phyloP scores from a whole-genome alignment of 2,888 invertebrate genomes.

The Neria commutata region DNA sequence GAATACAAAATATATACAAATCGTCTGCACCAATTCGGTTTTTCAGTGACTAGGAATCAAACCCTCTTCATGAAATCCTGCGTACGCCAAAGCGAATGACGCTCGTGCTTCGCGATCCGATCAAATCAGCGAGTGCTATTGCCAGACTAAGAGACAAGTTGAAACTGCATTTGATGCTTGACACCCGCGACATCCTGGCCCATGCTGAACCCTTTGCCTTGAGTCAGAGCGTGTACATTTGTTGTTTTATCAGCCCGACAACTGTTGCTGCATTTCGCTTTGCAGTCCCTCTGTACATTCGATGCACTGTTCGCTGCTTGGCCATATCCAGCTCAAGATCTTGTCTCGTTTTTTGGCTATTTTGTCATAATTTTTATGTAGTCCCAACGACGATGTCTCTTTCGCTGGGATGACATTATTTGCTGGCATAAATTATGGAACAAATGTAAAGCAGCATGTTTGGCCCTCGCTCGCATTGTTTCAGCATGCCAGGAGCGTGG shows the following conservation, averaged over 20 bases:
- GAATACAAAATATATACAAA: too few species aligned
- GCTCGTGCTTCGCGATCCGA: too few species aligned
- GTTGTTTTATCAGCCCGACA: background rate
- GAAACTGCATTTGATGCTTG: too few species aligned
- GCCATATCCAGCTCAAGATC: background rate
- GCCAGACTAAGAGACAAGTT: too few species aligned
- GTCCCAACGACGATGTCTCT: slow-evolving; percentile 36
- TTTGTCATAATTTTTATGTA: slow-evolving; percentile 41
- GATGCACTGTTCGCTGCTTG: background rate
- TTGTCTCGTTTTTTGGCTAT: slow-evolving; percentile 21
- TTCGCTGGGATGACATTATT: slow-evolving; percentile 36
- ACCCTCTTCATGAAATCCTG: too few species aligned
- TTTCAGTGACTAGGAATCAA: too few species aligned
- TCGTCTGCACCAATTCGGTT: too few species aligned
- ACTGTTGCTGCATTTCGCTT: background rate
- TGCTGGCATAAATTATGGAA: slow-evolving; percentile 30
- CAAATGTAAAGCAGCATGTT: slow-evolving; percentile 22
- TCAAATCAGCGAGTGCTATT: too few species aligned
- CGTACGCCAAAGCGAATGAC: too few species aligned
- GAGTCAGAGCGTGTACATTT: background rate
- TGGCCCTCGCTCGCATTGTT: too few species aligned
- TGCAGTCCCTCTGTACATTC: background rate
- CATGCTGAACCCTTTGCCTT: background rate
- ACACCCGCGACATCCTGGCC: background rate
- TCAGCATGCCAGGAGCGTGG: too few species aligned